Conservation (phyloP, 2,113 vertebrate species). For the Hydrochoerus hydrochaeris region DNA sequence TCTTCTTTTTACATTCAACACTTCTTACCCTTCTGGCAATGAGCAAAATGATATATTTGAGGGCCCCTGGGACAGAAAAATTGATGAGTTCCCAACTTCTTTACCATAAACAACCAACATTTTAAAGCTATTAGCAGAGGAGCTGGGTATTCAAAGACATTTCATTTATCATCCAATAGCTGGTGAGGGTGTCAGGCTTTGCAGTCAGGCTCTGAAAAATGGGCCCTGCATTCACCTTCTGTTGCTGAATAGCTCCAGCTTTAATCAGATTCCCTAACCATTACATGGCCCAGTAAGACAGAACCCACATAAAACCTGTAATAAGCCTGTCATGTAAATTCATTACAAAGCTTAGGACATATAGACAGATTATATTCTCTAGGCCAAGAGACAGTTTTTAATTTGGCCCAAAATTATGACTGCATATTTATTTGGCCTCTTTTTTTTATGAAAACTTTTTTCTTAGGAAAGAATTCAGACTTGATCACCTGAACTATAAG, state of each 20-base stretch:
- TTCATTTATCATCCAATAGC: conserved; percentile 74
- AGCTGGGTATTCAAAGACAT: conserved; percentile 58
- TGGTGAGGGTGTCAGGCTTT: conserved; percentile 30
- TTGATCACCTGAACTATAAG: conserved; percentile 39
- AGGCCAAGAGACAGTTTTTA: conserved; percentile 33
- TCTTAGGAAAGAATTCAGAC: conserved; percentile 52
- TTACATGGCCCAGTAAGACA: conserved; percentile 49
- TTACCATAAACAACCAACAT: conserved; percentile 69
- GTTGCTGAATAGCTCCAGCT: conserved; percentile 56
- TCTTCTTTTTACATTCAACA: conserved; percentile 11
- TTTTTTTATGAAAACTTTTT: not conserved
- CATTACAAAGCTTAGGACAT: conserved; percentile 38
- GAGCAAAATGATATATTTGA: conserved; percentile 54
- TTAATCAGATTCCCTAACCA: conserved; percentile 66
- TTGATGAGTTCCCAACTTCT: conserved; percentile 64
- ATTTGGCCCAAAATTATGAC: conserved; percentile 22
- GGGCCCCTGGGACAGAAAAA: conserved; percentile 51
- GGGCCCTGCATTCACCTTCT: conserved; percentile 50
- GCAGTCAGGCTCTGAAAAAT: conserved; percentile 75
- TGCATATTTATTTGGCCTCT: conserved; percentile 10
- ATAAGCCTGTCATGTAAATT: conserved; percentile 50
- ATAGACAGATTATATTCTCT: conserved; percentile 39
- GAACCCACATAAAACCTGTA: conserved; percentile 45
- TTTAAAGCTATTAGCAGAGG: conserved; percentile 74
- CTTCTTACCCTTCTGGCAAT: conserved; percentile 2